Conservation (phyloP, 2,113 vertebrate species). For the Dromas ardeola region DNA sequence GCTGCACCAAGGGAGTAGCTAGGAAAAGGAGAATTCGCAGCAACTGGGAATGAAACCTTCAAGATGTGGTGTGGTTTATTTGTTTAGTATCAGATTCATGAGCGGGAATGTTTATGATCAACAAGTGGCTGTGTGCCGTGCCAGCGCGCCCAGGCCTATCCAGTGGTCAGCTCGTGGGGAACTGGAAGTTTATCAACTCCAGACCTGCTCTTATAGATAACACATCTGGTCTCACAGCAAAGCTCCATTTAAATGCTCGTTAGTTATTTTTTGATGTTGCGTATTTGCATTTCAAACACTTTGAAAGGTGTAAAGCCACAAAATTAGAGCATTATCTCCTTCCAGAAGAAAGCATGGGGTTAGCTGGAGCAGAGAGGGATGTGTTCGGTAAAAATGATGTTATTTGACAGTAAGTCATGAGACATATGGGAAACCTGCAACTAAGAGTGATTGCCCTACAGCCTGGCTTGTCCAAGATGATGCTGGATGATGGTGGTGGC, state of each 20-base stretch:
- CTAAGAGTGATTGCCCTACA: not conserved
- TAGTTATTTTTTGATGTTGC: not conserved
- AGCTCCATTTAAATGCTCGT: not conserved
- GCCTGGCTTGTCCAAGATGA: not conserved
- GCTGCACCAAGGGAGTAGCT: not conserved
- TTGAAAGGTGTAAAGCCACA: not conserved
- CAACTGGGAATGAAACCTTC: not conserved
- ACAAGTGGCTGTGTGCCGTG: not conserved
- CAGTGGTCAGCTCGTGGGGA: not conserved
- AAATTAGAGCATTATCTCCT: not conserved
- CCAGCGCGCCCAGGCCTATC: not conserved
- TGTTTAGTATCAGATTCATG: not conserved
- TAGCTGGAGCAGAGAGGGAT: not conserved
- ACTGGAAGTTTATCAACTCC: not conserved
- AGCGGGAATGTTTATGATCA: not conserved
- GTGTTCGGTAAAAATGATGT: fast-evolving
- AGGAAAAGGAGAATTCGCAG: not conserved
- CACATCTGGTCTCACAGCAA: not conserved
- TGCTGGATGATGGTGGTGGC: not conserved
- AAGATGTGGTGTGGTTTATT: not conserved
- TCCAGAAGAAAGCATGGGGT: not conserved
- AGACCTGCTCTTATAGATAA: not conserved
- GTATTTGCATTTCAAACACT: not conserved
- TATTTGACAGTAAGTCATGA: not conserved
- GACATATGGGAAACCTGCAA: not conserved